Percentiles rank a stretch among this genome's conserved stretches.
Conservation (phyloP, 1,140 invertebrate genomes). For the Hestina assimilis region DNA sequence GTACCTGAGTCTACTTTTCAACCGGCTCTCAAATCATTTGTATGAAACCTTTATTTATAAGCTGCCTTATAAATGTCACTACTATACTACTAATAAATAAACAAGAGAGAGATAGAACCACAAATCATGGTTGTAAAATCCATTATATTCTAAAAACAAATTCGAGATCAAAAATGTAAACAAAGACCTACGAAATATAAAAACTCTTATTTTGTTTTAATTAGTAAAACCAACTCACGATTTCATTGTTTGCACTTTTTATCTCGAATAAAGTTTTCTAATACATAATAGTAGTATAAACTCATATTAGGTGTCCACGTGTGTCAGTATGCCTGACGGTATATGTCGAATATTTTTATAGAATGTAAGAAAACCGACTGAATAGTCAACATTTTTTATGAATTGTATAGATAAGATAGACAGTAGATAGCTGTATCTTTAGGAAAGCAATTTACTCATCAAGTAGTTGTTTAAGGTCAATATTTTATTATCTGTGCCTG, state of each 20-base stretch:
- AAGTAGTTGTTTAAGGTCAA: constrained; percentile 11
- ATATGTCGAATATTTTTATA: constrained; percentile 43
- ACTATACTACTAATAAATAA: neutral
- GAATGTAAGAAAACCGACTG: constrained; percentile 69
- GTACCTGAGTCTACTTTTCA: no score
- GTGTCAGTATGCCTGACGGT: constrained; percentile 26
- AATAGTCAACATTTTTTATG: constrained; percentile 75
- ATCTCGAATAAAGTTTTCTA: no score
- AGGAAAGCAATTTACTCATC: constrained; percentile 26
- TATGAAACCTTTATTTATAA: neutral
- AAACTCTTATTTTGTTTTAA: no score
- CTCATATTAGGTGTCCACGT: constrained; percentile 22
- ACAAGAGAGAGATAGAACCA: constrained; percentile 24
- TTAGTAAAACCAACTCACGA: no score
- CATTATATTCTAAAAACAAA: no score
- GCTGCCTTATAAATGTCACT: constrained; percentile 14
- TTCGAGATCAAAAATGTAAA: no score
- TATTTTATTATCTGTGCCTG: constrained; percentile 17
- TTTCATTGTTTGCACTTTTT: no score
- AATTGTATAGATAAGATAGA: constrained; percentile 58
- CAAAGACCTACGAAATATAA: no score
- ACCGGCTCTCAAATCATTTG: no score
- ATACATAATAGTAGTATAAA: constrained; percentile 20
- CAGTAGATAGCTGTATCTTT: constrained; percentile 35
- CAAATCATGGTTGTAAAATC: constrained; percentile 16